A percentile compares a stretch with the other conserved stretches of the same genome.
phyloP scores from a whole-genome alignment of 2,113 vertebrate species.

The Saguinus midas region DNA sequence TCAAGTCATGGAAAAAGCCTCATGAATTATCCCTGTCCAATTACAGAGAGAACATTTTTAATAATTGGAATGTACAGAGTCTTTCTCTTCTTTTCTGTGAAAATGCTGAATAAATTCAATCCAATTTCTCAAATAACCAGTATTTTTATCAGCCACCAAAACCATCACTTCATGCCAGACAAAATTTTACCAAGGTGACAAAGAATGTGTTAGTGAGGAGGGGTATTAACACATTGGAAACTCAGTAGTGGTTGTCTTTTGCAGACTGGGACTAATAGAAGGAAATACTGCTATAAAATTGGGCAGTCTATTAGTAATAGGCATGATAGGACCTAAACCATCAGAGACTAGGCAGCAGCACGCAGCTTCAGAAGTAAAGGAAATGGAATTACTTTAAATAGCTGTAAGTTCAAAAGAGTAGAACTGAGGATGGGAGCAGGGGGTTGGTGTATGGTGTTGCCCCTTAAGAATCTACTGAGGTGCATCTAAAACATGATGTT shows the following conservation, averaged over 20 bases:
- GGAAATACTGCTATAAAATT: background rate
- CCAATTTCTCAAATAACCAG: background rate
- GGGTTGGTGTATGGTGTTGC: rapidly evolving
- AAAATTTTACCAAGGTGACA: background rate
- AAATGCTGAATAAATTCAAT: constrained; percentile 32
- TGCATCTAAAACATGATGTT: background rate
- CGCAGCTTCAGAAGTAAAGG: background rate
- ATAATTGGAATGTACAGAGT: constrained; percentile 46
- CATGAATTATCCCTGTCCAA: constrained; percentile 55
- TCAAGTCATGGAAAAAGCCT: constrained; percentile 62
- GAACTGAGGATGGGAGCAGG: background rate
- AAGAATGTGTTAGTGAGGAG: background rate
- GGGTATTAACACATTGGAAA: background rate
- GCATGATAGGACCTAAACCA: too few species aligned
- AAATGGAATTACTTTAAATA: background rate
- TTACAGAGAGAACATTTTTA: constrained; percentile 51
- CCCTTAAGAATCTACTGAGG: background rate
- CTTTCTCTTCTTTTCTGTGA: background rate
- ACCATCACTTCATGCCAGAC: background rate
- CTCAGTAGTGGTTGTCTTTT: background rate
- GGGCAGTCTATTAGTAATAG: background rate
- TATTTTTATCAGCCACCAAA: constrained; percentile 20
- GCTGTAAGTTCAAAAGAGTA: background rate
- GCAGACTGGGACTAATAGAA: background rate
- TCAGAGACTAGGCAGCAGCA: background rate